These are phyloP conservation scores for Sminthurinus aureus DNA, from an alignment of 2,888 invertebrate species.

Conservation along the genomic window DNA sequence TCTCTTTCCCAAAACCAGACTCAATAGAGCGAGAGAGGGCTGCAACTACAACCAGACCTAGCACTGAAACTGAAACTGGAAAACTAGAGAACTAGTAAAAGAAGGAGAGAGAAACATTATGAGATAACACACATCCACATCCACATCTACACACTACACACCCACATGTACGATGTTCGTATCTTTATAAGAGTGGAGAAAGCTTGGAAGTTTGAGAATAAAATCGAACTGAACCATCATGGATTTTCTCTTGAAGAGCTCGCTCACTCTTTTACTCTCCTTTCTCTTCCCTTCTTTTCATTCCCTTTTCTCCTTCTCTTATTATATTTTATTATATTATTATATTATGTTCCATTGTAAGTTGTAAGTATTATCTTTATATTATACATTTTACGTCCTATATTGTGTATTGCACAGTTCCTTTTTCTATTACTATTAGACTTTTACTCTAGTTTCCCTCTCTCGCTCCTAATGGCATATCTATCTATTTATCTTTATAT, in stretches of 20 bases:
- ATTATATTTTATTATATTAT: neutral
- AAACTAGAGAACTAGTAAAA: neutral
- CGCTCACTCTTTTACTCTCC: neutral
- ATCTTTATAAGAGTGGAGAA: neutral
- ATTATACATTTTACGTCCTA: neutral
- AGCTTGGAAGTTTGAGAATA: conserved; percentile 10
- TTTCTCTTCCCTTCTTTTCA: neutral
- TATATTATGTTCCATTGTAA: neutral
- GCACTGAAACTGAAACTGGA: neutral
- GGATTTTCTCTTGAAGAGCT: conserved; percentile 34
- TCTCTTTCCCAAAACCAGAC: neutral
- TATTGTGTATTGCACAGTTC: neutral
- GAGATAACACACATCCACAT: neutral
- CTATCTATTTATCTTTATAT: too few species aligned
- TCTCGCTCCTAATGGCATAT: too few species aligned
- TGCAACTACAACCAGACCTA: neutral
- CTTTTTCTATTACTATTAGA: too few species aligned
- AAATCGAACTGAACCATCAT: conserved; percentile 38
- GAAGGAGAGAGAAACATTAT: conserved; percentile 7
- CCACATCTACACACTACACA: too few species aligned
- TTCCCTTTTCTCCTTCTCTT: neutral
- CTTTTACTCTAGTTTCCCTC: too few species aligned
- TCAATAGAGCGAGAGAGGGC: neutral
- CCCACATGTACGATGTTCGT: too few species aligned
- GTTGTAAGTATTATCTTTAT: neutral